Evolutionary conservation across 2,113 vertebrate species (phyloP).

Genomic region (Ceyx margarethae): DNA sequence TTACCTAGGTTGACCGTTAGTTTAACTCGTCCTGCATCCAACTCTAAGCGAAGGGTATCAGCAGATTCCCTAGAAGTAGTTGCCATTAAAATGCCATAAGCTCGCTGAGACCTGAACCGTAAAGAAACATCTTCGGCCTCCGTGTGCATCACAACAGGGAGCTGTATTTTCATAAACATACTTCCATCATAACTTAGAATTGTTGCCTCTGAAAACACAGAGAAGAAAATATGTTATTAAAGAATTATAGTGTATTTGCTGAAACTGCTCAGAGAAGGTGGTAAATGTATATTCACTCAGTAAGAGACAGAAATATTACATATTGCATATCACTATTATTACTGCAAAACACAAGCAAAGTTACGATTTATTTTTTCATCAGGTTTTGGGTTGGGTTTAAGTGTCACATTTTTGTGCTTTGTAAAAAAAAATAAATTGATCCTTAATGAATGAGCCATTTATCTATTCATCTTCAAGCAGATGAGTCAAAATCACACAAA

Average conservation of each 20-base stretch:
- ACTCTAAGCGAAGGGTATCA: constrained; percentile 92
- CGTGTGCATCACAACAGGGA: constrained; percentile 95
- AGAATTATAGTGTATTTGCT: background rate
- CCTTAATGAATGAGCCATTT: background rate
- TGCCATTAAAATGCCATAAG: constrained; percentile 95
- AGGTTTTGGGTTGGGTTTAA: background rate
- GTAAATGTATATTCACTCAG: background rate
- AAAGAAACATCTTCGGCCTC: constrained; percentile 95
- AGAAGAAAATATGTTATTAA: background rate
- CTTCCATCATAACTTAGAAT: constrained; percentile 96
- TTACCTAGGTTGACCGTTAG: constrained; percentile 99
- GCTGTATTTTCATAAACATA: constrained; percentile 99
- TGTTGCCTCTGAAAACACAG: constrained; percentile 84
- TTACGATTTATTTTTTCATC: background rate
- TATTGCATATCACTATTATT: background rate
- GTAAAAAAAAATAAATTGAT: background rate
- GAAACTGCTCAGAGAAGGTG: background rate
- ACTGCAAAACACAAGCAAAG: background rate
- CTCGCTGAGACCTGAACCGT: constrained; percentile 91
- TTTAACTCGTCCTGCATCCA: constrained; percentile 93
- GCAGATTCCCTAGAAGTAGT: constrained; percentile 94
- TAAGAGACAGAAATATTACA: background rate
- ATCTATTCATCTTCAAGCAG: background rate
- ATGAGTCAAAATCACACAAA: background rate
- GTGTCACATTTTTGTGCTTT: background rate